These are phyloP conservation scores for Dendrocopos noguchii DNA, from an alignment of 2,113 vertebrate genomes.

Conservation along the genomic window DNA sequence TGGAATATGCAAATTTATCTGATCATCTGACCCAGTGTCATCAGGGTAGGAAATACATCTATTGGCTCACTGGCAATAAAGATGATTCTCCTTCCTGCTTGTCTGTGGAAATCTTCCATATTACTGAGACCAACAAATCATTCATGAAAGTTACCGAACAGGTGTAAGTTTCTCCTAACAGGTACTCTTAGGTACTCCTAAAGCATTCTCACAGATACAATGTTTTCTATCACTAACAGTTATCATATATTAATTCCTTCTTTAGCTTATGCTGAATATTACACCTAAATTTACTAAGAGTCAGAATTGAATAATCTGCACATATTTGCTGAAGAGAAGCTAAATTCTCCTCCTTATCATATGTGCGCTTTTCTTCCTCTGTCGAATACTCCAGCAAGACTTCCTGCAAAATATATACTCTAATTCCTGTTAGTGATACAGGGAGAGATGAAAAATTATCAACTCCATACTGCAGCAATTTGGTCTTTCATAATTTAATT, in stretches of 20 bases:
- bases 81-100: background rate
- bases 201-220: background rate
- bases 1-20: background rate
- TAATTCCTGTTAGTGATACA: background rate
- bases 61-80: background rate
- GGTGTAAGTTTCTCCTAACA: background rate
- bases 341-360: background rate
- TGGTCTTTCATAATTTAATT: conserved; percentile 32
- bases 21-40: background rate
- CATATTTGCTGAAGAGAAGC: background rate
- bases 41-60: background rate
- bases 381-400: background rate
- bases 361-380: background rate
- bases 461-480: conserved; percentile 9
- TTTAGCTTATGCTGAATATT: background rate
- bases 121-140: background rate
- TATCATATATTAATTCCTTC: background rate
- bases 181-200: background rate
- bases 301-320: conserved; percentile 1
- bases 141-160: background rate
- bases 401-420: background rate
- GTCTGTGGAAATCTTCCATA: background rate
- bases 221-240: background rate
- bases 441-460: background rate
- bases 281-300: background rate